Evolutionary conservation across 2,797 vertebrate genomes (phyloP).

Genomic region (Amphiprion clarkii): DNA sequence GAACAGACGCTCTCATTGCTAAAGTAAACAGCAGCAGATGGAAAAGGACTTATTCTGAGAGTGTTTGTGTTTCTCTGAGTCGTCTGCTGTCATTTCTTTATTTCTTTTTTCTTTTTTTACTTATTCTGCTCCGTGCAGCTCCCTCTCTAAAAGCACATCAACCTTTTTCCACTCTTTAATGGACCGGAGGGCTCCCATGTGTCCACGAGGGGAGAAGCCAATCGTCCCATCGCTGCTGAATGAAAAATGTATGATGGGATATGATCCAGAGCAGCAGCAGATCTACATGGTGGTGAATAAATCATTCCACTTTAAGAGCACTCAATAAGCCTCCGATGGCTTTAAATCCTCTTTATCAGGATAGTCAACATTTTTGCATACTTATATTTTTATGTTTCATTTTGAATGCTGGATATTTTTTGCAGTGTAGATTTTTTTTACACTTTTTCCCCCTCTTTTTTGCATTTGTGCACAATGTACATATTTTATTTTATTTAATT

Average conservation of each 20-base stretch:
- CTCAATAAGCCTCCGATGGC: conserved; percentile 30
- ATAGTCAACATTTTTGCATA: no score
- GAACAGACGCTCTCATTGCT: conserved; percentile 63
- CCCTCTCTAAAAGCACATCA: conserved; percentile 51
- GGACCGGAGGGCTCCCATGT: conserved; percentile 71
- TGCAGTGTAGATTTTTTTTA: no score
- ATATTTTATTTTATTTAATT: no score
- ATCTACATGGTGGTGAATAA: conserved; percentile 49
- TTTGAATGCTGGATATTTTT: no score
- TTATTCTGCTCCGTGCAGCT: conserved; percentile 44
- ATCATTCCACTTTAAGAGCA: conserved; percentile 64
- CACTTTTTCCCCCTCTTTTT: no score
- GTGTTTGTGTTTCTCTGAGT: conserved; percentile 29
- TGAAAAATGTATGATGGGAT: conserved; percentile 86
- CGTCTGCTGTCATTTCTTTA: not conserved
- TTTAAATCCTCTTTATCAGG: conserved; percentile 3
- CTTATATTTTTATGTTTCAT: no score
- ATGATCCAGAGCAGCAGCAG: conserved; percentile 74
- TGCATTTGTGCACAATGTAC: no score
- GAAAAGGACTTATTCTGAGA: conserved; percentile 69
- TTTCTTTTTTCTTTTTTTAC: conserved; percentile 29
- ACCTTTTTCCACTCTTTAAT: conserved; percentile 58
- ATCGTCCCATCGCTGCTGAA: conserved; percentile 63
- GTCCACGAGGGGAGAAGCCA: conserved; percentile 58
- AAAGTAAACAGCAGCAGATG: conserved; percentile 76